Evolutionary conservation across 2,113 vertebrate species (phyloP).

Genomic region (Erythrocercus mccallii): DNA sequence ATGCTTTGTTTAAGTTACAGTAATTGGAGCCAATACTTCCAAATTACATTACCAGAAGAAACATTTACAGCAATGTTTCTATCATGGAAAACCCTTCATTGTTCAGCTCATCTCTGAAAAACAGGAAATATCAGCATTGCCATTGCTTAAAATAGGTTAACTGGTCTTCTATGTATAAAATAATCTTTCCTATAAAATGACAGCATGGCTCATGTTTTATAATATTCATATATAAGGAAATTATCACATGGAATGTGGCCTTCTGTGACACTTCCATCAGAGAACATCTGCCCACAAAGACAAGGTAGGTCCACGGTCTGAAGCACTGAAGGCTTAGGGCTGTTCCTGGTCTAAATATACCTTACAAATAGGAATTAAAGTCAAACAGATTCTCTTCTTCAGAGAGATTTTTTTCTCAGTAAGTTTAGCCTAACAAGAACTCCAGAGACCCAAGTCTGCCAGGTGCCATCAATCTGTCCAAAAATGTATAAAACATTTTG

Average conservation of each 20-base stretch:
- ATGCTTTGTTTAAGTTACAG: constrained; percentile 78
- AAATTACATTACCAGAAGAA: constrained; percentile 80
- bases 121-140: constrained; percentile 47
- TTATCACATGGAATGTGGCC: neutral
- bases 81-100: constrained; percentile 59
- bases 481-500: neutral
- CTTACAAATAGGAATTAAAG: neutral
- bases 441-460: neutral
- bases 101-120: constrained; percentile 44
- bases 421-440: neutral
- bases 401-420: accelerated
- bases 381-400: neutral
- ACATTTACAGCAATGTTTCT: constrained; percentile 52
- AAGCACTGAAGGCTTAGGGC: neutral
- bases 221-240: neutral
- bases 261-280: neutral
- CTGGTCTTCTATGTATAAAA: constrained; percentile 42
- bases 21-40: constrained; percentile 74
- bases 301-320: neutral
- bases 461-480: neutral
- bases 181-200: constrained; percentile 54
- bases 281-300: neutral
- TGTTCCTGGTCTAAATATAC: neutral
- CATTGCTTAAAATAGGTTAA: constrained; percentile 60
- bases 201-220: constrained; percentile 22